Evolutionary conservation across 1,140 invertebrate species (phyloP).

Genomic region (Paraescarpia echinospica): DNA sequence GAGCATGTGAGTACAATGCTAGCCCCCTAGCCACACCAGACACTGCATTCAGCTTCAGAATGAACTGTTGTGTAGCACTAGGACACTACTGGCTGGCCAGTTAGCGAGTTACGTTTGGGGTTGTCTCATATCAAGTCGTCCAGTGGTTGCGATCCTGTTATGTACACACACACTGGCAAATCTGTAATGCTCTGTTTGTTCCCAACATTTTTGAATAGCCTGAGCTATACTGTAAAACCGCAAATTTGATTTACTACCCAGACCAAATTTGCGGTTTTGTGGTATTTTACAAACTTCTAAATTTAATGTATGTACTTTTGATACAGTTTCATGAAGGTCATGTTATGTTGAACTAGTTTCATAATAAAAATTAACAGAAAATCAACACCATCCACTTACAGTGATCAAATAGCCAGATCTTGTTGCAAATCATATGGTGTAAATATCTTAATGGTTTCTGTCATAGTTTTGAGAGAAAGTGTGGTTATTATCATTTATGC

Average conservation of each 20-base stretch:
- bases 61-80: background rate
- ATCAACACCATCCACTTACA: background rate
- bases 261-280: slow-evolving; percentile 25
- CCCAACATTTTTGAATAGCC: background rate
- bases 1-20: slow-evolving; percentile 57
- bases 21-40: background rate
- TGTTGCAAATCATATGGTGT: background rate
- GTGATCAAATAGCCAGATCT: background rate
- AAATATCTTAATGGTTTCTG: background rate
- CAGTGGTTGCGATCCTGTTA: background rate
- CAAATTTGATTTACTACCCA: background rate
- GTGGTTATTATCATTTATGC: background rate
- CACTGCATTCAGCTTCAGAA: background rate
- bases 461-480: background rate
- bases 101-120: background rate
- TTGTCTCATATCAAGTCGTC: background rate
- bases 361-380: background rate
- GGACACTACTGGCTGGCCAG: background rate
- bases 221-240: background rate
- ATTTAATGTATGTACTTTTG: background rate
- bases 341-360: background rate
- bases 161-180: too few relatives aligned
- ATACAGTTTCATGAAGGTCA: too few relatives aligned
- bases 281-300: background rate
- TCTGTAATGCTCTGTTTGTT: background rate